phyloP scores from a whole-genome alignment of 2,888 invertebrate genomes.

The Oscheius onirici region DNA sequence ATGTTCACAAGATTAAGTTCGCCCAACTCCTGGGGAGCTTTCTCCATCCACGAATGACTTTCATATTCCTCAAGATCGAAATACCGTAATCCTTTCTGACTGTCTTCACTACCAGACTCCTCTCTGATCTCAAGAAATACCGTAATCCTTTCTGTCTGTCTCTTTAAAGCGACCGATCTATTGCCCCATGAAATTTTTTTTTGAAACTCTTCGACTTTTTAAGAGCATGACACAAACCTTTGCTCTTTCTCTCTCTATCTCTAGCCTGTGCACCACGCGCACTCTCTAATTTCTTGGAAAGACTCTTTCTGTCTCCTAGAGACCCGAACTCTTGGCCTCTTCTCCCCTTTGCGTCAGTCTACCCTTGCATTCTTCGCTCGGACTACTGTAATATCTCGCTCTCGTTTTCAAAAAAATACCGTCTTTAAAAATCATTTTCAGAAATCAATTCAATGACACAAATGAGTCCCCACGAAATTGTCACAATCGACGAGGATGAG shows the following conservation, averaged over 20 bases:
- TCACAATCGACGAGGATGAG: constrained; percentile 23
- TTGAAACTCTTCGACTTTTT: neutral
- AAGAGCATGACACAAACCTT: neutral
- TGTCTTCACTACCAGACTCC: too few species aligned
- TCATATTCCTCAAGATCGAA: too few species aligned
- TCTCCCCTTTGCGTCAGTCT: neutral
- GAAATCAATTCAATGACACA: neutral
- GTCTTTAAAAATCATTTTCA: neutral
- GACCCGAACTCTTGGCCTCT: too few species aligned
- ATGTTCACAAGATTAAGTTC: too few species aligned
- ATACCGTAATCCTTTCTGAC: too few species aligned
- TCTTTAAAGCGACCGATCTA: too few species aligned
- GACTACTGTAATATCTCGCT: neutral
- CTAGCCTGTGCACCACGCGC: neutral
- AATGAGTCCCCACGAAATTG: constrained; percentile 21
- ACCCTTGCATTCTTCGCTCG: neutral
- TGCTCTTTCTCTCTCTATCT: neutral
- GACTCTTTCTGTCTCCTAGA: neutral
- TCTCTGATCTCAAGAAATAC: too few species aligned
- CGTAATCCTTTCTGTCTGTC: too few species aligned
- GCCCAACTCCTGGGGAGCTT: too few species aligned
- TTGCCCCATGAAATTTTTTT: too few species aligned
- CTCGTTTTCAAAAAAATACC: neutral
- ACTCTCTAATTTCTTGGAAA: neutral
- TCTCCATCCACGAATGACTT: too few species aligned